Conservation (phyloP, 2,113 vertebrate genomes). For the Brachirus orientalis region DNA sequence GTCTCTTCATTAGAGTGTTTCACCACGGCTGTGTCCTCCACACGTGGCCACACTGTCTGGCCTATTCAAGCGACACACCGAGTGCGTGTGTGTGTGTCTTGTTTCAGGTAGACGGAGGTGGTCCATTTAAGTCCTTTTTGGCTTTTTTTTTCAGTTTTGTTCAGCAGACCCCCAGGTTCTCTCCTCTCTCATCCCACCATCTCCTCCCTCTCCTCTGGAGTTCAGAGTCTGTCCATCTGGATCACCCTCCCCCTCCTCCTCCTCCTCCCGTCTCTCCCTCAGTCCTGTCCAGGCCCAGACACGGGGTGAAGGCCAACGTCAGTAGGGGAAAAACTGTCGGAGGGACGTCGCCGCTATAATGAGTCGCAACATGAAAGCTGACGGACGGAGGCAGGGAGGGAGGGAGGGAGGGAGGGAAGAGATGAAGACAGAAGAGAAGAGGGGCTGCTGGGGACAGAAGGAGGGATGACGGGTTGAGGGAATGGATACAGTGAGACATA, state of each 20-base stretch:
- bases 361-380: slow-evolving; percentile 80
- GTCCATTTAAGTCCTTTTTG: slow-evolving; percentile 54
- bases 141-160: slow-evolving; percentile 33
- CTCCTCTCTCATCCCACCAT: slow-evolving; percentile 38
- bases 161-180: slow-evolving; percentile 36
- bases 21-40: slow-evolving; percentile 69
- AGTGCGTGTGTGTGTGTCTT: slow-evolving; percentile 24
- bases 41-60: slow-evolving; percentile 68
- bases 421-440: slow-evolving; percentile 63
- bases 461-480: slow-evolving; percentile 62
- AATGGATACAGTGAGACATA: slow-evolving; percentile 65
- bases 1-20: slow-evolving; percentile 77
- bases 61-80: slow-evolving; percentile 70
- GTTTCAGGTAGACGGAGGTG: slow-evolving; percentile 67
- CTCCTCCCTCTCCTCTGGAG: slow-evolving; percentile 64
- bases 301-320: slow-evolving; percentile 75
- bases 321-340: slow-evolving; percentile 65
- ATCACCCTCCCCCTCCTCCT: slow-evolving; percentile 31
- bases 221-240: slow-evolving; percentile 77
- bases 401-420: slow-evolving; percentile 52
- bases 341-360: slow-evolving; percentile 70
- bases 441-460: slow-evolving; percentile 67
- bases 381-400: slow-evolving; percentile 44
- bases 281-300: slow-evolving; percentile 69
- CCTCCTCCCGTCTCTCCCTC: slow-evolving; percentile 45